Conservation (phyloP, 2,888 invertebrate genomes). For the Drosophila neonasuta region DNA sequence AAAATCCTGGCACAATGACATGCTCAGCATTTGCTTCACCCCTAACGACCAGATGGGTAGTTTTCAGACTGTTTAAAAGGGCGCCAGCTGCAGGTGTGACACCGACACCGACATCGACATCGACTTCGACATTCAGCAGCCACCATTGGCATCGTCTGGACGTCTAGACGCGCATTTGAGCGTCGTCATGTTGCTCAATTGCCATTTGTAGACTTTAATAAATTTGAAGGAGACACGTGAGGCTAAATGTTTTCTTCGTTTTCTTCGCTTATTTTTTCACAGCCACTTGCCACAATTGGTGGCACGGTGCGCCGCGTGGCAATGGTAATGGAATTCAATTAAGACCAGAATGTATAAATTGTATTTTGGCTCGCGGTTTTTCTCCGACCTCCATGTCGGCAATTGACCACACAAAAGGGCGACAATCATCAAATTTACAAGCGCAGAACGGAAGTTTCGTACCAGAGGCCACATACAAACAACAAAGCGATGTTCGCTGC, state of each 20-base stretch:
- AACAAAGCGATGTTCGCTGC: conserved; percentile 28
- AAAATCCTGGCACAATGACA: conserved; percentile 24
- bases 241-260: conserved; percentile 8
- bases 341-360: conserved; percentile 51
- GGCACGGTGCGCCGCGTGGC: conserved; percentile 21
- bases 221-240: conserved; percentile 43
- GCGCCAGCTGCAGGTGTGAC: conserved; percentile 40
- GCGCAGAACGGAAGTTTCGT: conserved; percentile 55
- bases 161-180: conserved; percentile 58
- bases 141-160: conserved; percentile 43
- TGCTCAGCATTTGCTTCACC: background rate
- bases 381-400: conserved; percentile 11
- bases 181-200: conserved; percentile 36
- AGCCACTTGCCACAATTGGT: conserved; percentile 40
- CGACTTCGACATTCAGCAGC: background rate
- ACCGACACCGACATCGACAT: conserved; percentile 33
- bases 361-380: conserved; percentile 43
- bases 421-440: conserved; percentile 29
- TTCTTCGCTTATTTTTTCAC: conserved; percentile 5
- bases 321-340: conserved; percentile 68
- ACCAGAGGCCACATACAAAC: conserved; percentile 15
- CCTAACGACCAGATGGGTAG: conserved; percentile 18
- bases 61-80: conserved; percentile 3
- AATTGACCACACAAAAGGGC: conserved; percentile 35
- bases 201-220: conserved; percentile 51